Conservation (phyloP, 92 coral and sea anemone genomes). For the Scolanthus callimorphus region DNA sequence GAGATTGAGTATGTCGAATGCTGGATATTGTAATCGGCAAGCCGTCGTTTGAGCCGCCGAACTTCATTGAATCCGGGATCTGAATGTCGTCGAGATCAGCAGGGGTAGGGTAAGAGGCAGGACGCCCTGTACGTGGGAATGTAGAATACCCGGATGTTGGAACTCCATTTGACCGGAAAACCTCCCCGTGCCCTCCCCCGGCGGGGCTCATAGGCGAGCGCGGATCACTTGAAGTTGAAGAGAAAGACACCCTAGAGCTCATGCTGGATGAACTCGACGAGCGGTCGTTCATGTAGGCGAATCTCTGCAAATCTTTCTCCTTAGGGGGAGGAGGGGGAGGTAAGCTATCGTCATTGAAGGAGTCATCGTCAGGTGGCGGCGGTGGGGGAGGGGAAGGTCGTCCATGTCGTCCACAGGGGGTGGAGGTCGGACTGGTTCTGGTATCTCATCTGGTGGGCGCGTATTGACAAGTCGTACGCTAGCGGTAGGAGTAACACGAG, state of each 20-base stretch:
- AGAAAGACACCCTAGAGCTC: conserved; percentile 32
- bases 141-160: conserved; percentile 66
- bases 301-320: conserved; percentile 34
- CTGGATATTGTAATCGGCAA: conserved; percentile 45
- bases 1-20: conserved; percentile 53
- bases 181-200: conserved; percentile 23
- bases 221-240: conserved; percentile 31
- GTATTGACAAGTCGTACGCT: conserved; percentile 88
- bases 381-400: conserved; percentile 82
- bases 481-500: conserved; percentile 76
- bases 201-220: conserved; percentile 24
- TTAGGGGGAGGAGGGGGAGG: conserved; percentile 41
- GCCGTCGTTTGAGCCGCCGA: conserved; percentile 61
- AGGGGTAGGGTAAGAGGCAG: conserved; percentile 55
- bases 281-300: conserved; percentile 28
- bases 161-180: conserved; percentile 29
- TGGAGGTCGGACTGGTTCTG: conserved; percentile 48
- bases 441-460: conserved; percentile 62
- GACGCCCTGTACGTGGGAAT: conserved; percentile 70
- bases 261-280: conserved; percentile 26
- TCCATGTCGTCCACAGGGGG: conserved; percentile 62
- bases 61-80: conserved; percentile 36
- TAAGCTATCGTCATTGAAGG: conserved; percentile 47
- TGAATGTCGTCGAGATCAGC: conserved; percentile 51
- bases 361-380: conserved; percentile 65